A percentile compares a stretch with the other conserved stretches of the same genome.
Evolutionary conservation across 2,888 invertebrate genomes (phyloP).

Genomic region (Pterostichus niger): DNA sequence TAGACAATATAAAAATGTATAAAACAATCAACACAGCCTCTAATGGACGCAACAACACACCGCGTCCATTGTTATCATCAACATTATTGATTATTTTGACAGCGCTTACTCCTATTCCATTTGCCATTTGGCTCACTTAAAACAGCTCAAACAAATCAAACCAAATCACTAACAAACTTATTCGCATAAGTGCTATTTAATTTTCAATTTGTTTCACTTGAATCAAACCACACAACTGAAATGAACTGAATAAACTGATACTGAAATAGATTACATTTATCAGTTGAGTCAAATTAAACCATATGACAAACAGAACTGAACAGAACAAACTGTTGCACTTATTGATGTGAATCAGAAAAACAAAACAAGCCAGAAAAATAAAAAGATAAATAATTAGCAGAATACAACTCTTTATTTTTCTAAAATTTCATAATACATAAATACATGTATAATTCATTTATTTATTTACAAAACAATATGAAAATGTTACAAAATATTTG

Average conservation of each 20-base stretch:
- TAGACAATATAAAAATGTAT: slow-evolving; percentile 38
- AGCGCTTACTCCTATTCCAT: slow-evolving; percentile 7
- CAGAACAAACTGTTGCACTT: too few species aligned
- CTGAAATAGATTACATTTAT: too few species aligned
- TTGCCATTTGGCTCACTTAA: too few species aligned
- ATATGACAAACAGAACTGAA: too few species aligned
- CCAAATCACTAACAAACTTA: too few species aligned
- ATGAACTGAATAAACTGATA: too few species aligned
- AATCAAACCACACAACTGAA: too few species aligned
- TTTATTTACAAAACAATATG: slow-evolving; percentile 41
- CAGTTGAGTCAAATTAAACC: too few species aligned
- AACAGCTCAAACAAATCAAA: too few species aligned
- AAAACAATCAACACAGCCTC: slow-evolving; percentile 51
- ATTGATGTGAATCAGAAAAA: too few species aligned
- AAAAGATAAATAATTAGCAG: neutral
- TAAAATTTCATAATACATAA: slow-evolving; percentile 34
- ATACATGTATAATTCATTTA: slow-evolving; percentile 27
- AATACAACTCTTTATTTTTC: slow-evolving; percentile 11
- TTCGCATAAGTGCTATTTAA: too few species aligned
- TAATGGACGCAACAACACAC: slow-evolving; percentile 44
- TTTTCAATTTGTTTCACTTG: too few species aligned
- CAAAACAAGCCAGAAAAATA: neutral
- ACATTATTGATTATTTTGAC: slow-evolving; percentile 57
- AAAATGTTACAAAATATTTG: slow-evolving; percentile 44
- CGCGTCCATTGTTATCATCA: slow-evolving; percentile 53